Evolutionary conservation across 2,797 vertebrate species (phyloP), one percentile per base, ranked within the genome.

Genomic region (Selene dorsalis): DNA sequence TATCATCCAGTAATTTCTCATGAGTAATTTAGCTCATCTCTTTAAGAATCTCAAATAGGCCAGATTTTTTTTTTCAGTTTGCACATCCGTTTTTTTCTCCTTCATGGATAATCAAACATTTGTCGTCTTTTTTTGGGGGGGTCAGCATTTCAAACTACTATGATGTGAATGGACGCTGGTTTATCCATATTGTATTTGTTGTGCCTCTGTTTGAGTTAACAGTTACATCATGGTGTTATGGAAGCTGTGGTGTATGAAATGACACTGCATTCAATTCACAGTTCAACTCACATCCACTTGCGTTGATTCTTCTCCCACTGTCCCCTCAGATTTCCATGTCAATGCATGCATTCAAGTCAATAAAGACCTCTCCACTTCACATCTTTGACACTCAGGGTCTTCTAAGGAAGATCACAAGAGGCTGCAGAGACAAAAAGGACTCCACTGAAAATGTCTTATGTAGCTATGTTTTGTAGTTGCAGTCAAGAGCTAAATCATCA

Each of bases 381-480:
- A 39, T 48, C 38, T 59, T 56, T 78, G 61, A 70, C 68, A 64
- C 48, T 5, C 13, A 16, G 41, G 12, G 4, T 69, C 38, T 30
- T 75, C 41, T 59, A 32, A n/a, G 13, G 62, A 50, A 79, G 63
- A 75, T 86, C 69, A 78, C 18, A 16, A 59, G 39, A 20, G 43
- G 22, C n/a, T 67, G 38, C 28, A 41, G 55, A 38, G 22, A 74
- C 0, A 1, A 52, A 52, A 48, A 38, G 48, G 3, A 56, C 41
- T 50, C 11, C n/a, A 35, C 4, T 4, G 58, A 60, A 64, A 69
- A 66, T 28, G 20, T 28, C n/a, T 39, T 0, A 13, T 10, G 14
- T 28, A 10, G 24, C 59, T 12, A 43, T 43, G 5, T 18, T 7
- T 16, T 2, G 35, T 20, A 4, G 60, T 52, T 48, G 18, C 41